Base-by-base conservation (phyloP, 64 coral and sea anemone genomes). In the Acropora tenuis region DNA sequence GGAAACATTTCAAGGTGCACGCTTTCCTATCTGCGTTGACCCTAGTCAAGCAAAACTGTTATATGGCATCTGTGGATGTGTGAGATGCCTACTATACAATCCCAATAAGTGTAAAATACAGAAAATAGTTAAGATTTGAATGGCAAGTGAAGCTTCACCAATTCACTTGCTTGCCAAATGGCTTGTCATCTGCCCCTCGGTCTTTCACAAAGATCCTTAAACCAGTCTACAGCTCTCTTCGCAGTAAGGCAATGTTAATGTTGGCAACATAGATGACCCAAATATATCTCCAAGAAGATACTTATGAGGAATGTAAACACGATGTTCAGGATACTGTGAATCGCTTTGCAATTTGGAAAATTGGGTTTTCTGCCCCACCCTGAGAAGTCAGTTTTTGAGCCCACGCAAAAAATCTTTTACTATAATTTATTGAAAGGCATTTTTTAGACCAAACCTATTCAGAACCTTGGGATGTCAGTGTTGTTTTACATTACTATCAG, bases 1-100 rank as follows among this genome's bases (percentile, higher is more conserved):
- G 61, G 76, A 69, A 61, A 61, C 77, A 88, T 76, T 88, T 88
- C 58, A 88, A 88, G 75, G 77, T 88, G 73, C 48, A 88, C 49
- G 77, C 43, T 75, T 75, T 88, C n/a, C 20, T 43, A 17, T 88
- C 69, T 88, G 88, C 3, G 48, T 43, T 87, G 20, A 60, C 48
- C 19, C 75, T 90, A 44, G 77, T 90, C 49, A 79, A 66, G 77
- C 40, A 80, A 48, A 79, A 90, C 11, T 78, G 88, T 41, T 90
- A 90, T 55, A 90, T 90, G 88, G 88, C 75, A 43, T 90, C 75
- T 78, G 77, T 77, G 43, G 61, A 86, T 50, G 49, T 86, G 6
- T 18, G 69, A 44, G 83, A 86, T 43, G 83, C 83, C 19, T 86
- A 86, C 69, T 86, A 86, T 40, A 49, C 83, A 86, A 73, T 73